Base-by-base conservation (phyloP, 2,113 vertebrate species). In the Lamprologus lemairii region DNA sequence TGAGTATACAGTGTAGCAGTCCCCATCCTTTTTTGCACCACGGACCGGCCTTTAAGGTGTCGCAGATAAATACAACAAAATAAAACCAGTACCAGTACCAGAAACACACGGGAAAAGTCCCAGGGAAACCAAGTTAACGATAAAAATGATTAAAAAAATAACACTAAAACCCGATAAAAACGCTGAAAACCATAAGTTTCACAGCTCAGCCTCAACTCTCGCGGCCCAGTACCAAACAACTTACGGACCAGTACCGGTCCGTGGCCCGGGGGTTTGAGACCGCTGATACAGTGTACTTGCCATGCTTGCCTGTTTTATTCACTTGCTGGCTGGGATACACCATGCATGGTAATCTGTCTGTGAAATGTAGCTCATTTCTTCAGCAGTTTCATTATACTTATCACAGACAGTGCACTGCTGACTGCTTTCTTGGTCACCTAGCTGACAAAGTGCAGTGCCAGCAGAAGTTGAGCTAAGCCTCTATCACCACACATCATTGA, bases 401-500 rank as follows among this genome's bases (percentile, higher is more conserved):
- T 94, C 91, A 86, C 82, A 42, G 28, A 60, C 89, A 54, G 57
- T 63, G 81, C 84, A 83, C 68, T 65, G 84, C 86, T 87, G 73
- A 86, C 53, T 65, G 78, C 88, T 88, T 90, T 83, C 91, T 90
- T 87, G 93, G 90, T 86, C 86, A 88, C 90, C 33, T 63, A 42
- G 42, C 81, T 81, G 87, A 86, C 80, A 92, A 91, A 94, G 81
- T 94, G 91, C 91, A 83, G 31, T 86, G 78, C 80, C 85, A 88
- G 92, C 91, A 83, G 88, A 89, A 87, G 80, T 86, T 83, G 79
- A 92, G 92, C 84, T 88, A 88, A 92, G 79, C 68, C 80, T 84
- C 85, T 88, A 91, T 93, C 91, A 53, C 88, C 33, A 51, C 81
- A 90, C 88, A 93, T 94, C 92, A 94, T 57, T 93, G 88, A 92